A percentile compares a stretch with the other conserved stretches of the same genome.
Evolutionary conservation across 2,888 invertebrate genomes (phyloP).

Genomic region (Mesochorus sp.): DNA sequence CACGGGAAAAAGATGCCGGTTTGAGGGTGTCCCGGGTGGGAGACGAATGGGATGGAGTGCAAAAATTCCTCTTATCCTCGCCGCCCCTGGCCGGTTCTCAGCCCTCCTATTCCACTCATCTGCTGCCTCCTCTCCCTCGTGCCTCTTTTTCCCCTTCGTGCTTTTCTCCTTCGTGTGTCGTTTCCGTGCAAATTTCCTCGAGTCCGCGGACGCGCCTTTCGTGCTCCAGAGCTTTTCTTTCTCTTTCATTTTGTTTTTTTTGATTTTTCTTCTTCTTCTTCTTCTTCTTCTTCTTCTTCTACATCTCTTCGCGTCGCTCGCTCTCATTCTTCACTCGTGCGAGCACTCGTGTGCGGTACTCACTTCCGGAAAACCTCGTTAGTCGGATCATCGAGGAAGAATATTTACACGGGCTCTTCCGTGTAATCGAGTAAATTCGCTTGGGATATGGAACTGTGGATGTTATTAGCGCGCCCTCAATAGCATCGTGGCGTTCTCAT

Average conservation of each 20-base stretch:
- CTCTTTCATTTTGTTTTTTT: background rate
- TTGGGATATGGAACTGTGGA: conserved; percentile 16
- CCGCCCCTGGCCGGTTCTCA: background rate
- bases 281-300: background rate
- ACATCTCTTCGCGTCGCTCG: too few relatives aligned
- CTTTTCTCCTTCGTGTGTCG: conserved; percentile 59
- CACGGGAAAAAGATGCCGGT: conserved; percentile 38
- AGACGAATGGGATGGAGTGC: conserved; percentile 7
- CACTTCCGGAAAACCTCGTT: conserved; percentile 57
- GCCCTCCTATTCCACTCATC: conserved; percentile 49
- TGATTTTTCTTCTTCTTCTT: background rate
- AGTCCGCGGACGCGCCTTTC: conserved; percentile 16
- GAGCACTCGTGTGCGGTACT: conserved; percentile 6
- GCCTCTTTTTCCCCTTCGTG: conserved; percentile 43
- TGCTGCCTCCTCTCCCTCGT: conserved; percentile 44
- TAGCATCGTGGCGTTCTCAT: background rate
- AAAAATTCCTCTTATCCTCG: conserved; percentile 30
- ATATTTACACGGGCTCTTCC: conserved; percentile 58
- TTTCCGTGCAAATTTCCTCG: conserved; percentile 65
- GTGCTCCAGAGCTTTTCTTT: background rate
- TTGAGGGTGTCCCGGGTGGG: conserved; percentile 44
- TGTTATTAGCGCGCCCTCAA: conserved; percentile 1
- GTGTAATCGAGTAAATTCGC: conserved; percentile 53
- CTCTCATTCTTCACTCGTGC: conserved; percentile 10
- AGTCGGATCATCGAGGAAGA: conserved; percentile 58